Evolutionary conservation across 2,888 invertebrate genomes (phyloP).

Genomic region (Tenthredo mesomela): DNA sequence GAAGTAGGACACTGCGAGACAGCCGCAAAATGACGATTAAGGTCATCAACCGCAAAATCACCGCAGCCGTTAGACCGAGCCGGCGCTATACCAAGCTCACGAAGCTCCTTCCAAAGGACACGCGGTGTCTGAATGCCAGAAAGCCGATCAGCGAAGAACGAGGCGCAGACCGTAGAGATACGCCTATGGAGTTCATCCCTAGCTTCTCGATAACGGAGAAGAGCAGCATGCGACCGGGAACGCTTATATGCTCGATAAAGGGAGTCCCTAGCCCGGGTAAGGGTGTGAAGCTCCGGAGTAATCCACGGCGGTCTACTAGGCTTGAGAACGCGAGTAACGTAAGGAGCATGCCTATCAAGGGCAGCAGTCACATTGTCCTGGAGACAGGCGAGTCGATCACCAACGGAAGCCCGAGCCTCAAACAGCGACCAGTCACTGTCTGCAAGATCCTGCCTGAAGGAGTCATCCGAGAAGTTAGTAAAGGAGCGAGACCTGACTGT

Average conservation of each 20-base stretch:
- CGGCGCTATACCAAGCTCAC: not conserved
- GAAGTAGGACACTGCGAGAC: not conserved
- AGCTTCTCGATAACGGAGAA: not conserved
- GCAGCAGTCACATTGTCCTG: not conserved
- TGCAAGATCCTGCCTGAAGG: no score
- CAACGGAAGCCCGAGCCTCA: not conserved
- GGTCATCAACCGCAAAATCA: not conserved
- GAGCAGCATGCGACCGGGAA: constrained; percentile 1
- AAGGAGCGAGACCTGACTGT: no score
- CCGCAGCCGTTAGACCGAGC: not conserved
- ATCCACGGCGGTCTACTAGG: no score
- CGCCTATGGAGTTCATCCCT: not conserved
- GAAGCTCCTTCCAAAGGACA: constrained; percentile 5
- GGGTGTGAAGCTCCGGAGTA: not conserved
- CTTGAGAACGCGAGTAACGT: not conserved
- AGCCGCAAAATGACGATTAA: constrained; percentile 17
- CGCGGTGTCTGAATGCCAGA: not conserved
- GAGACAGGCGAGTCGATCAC: not conserved
- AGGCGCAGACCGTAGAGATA: not conserved
- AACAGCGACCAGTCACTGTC: not conserved
- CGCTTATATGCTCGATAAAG: constrained; percentile 1
- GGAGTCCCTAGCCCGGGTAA: not conserved
- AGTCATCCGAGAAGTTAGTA: no score
- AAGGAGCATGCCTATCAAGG: not conserved
- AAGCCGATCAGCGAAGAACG: not conserved